phyloP scores from a whole-genome alignment of 1,140 invertebrate genomes.

The Maniola jurtina region DNA sequence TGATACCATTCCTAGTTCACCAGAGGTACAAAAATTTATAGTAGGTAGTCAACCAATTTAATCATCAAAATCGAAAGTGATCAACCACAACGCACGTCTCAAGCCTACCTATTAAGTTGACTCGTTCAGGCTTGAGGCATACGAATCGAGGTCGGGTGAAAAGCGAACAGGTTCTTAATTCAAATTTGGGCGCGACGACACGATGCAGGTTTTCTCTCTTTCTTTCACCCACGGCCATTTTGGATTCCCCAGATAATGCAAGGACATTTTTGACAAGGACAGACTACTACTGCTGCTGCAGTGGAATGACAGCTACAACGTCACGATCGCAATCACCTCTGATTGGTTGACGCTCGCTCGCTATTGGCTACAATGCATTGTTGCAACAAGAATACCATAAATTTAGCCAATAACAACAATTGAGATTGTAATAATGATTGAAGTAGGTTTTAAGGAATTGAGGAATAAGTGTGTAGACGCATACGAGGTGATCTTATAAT shows the following conservation, averaged over 20 bases:
- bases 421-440: too few relatives aligned
- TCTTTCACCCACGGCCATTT: slow-evolving; percentile 32
- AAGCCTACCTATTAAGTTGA: not conserved
- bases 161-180: slow-evolving; percentile 53
- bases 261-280: not conserved
- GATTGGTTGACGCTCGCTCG: too few relatives aligned
- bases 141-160: slow-evolving; percentile 48
- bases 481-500: too few relatives aligned
- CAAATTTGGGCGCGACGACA: slow-evolving; percentile 41
- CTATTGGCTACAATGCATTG: too few relatives aligned
- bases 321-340: too few relatives aligned
- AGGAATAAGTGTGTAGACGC: too few relatives aligned
- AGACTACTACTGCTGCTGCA: not conserved
- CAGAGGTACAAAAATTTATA: not conserved
- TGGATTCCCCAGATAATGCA: slow-evolving; percentile 5
- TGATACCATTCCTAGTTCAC: too few relatives aligned
- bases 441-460: too few relatives aligned
- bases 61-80: slow-evolving; percentile 39
- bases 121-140: slow-evolving; percentile 10
- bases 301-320: too few relatives aligned
- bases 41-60: not conserved
- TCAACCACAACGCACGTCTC: slow-evolving; percentile 23
- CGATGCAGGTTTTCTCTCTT: slow-evolving; percentile 47
- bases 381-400: too few relatives aligned
- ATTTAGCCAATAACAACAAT: too few relatives aligned